Percentiles rank a stretch among this genome's conserved stretches.
Evolutionary conservation across 1,140 invertebrate genomes (phyloP).

Genomic region (Drosophila neocordata): DNA sequence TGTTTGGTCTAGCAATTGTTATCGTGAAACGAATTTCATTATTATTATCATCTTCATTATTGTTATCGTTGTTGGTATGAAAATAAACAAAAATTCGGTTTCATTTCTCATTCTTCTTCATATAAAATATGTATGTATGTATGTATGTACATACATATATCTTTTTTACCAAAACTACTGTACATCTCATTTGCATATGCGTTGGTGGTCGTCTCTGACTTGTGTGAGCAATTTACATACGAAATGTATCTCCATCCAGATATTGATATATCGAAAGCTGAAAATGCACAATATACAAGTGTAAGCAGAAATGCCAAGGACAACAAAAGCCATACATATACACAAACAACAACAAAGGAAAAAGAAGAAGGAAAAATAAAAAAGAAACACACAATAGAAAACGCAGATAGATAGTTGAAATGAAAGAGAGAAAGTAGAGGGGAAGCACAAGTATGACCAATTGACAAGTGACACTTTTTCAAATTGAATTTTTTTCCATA

Average conservation of each 20-base stretch:
- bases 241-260: constrained; percentile 48
- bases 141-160: neutral
- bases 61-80: neutral
- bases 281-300: constrained; percentile 40
- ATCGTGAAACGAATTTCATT: neutral
- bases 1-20: constrained; percentile 14
- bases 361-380: neutral
- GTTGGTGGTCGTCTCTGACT: constrained; percentile 33
- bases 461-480: constrained; percentile 72
- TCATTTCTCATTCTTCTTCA: constrained; percentile 12
- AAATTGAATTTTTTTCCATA: constrained; percentile 66
- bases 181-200: constrained; percentile 50
- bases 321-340: constrained; percentile 12
- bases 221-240: constrained; percentile 63
- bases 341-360: constrained; percentile 37
- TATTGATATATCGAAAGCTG: constrained; percentile 50
- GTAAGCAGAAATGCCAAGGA: constrained; percentile 21
- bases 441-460: constrained; percentile 43
- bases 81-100: constrained; percentile 10
- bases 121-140: neutral
- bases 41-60: neutral
- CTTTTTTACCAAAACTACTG: constrained; percentile 5
- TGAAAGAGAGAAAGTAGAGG: neutral
- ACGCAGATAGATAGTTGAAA: neutral
- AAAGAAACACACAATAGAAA: constrained; percentile 34